phyloP scores from a whole-genome alignment of 2,888 invertebrate species.

The Caenorhabditis sulstoni region DNA sequence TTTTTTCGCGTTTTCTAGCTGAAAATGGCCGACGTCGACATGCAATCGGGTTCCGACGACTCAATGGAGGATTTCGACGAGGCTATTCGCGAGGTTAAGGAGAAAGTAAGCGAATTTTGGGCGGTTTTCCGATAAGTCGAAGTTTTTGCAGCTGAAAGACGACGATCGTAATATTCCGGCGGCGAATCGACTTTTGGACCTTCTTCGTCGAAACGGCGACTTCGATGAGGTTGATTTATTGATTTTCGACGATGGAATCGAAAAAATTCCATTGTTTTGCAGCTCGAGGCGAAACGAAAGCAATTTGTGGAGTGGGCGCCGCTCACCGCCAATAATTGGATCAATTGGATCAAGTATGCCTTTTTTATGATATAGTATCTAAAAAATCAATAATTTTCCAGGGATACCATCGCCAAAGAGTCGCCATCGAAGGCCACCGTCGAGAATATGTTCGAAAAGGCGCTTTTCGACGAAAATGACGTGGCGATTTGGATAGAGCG shows the following conservation, averaged over 20 bases:
- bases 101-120: conserved; percentile 11
- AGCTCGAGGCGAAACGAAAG: conserved; percentile 38
- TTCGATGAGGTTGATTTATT: conserved; percentile 59
- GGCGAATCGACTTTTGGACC: conserved; percentile 39
- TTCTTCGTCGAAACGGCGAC: conserved; percentile 57
- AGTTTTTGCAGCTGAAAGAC: conserved; percentile 52
- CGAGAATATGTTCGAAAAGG: conserved; percentile 48
- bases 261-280: too few species aligned
- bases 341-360: conserved; percentile 63
- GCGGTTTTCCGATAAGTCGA: not conserved
- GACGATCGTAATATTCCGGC: conserved; percentile 35
- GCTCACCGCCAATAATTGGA: conserved; percentile 53
- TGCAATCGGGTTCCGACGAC: conserved; percentile 40
- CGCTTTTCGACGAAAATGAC: conserved; percentile 48
- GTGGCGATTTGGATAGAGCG: conserved; percentile 54
- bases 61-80: conserved; percentile 50
- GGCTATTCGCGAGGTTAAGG: conserved; percentile 38
- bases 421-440: conserved; percentile 19
- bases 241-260: not conserved
- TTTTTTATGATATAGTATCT: not conserved
- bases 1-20: not conserved
- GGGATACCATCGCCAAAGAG: not conserved
- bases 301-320: conserved; percentile 41
- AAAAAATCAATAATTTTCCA: conserved; percentile 1
- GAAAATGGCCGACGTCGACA: conserved; percentile 52